Evolutionary conservation across 2,797 vertebrate species (phyloP), one percentile per base, ranked within the genome.

Genomic region (Carcharodon carcharias): DNA sequence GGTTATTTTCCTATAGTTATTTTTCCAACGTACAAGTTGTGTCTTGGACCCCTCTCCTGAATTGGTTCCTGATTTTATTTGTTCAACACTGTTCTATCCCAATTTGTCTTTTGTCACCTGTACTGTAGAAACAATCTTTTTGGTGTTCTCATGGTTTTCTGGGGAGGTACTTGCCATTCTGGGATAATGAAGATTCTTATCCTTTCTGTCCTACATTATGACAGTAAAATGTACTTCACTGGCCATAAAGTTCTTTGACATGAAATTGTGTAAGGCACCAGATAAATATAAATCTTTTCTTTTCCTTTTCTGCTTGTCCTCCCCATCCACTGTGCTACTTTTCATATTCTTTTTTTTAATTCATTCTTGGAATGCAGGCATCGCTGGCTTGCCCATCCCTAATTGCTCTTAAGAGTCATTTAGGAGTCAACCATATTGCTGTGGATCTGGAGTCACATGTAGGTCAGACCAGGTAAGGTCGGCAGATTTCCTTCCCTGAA

Each of bases 281-380:
- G 7, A 87, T 23, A 26, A 80, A 80, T 80, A 14, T 8, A 40
- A 80, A 8, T 14, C 0, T 80, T 77, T 77, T 50, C 4, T 85
- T 97, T 85, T 97, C 91, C 96, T 80, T 97, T 97, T 97, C 97
- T 97, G 96, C 96, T 97, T 97, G 96, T 97, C 97, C 97, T 50
- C 82, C 26, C 45, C 12, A n/a, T 0, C 73, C 35, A n/a, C 73
- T 12, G 35, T 80, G 73, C 35, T 80, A 80, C 6, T 26, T 11
- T 85, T 45, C 45, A 87, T 58, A 58, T 9, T 58, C 58, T 3
- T 58, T 58, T 58, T 6, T 9, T 58, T 9, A 58, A 58, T 5
- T 58, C 45, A 1, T 50, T 50, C 45, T 1, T 50, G 45, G 45
- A 50, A 50, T 50, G 45, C 45, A 1, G 45, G 45, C 45, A 45